Percentiles rank a stretch among this genome's conserved stretches.
phyloP scores from a whole-genome alignment of 1,140 invertebrate genomes.

The Cataglyphis hispanica region DNA sequence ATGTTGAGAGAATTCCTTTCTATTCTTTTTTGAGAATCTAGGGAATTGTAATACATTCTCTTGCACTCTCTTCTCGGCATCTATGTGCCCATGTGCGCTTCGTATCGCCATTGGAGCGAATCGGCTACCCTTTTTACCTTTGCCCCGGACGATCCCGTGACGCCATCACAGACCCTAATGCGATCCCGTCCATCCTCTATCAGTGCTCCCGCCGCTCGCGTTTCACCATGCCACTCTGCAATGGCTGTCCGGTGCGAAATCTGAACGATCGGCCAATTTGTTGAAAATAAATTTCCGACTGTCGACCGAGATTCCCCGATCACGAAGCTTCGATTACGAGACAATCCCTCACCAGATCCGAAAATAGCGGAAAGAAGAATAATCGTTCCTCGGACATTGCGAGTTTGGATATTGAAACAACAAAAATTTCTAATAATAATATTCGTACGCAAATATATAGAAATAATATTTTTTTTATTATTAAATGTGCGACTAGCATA shows the following conservation, averaged over 20 bases:
- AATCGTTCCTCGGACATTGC: conserved; percentile 19
- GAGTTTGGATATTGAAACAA: conserved; percentile 1
- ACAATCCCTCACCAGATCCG: conserved; percentile 1
- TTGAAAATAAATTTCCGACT: conserved; percentile 63
- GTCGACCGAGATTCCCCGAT: conserved; percentile 53
- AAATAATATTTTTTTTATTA: background rate
- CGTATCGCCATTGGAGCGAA: conserved; percentile 6
- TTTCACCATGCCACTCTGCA: conserved; percentile 43
- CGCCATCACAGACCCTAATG: conserved; percentile 58
- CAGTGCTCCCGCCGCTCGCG: conserved; percentile 14
- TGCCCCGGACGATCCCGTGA: conserved; percentile 1
- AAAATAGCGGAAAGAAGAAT: conserved; percentile 31
- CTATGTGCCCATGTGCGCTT: conserved; percentile 5
- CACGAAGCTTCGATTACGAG: conserved; percentile 52
- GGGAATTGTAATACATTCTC: conserved; percentile 10
- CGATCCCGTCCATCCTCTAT: conserved; percentile 60
- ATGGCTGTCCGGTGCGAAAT: conserved; percentile 62
- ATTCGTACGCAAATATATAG: background rate
- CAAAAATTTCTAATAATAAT: conserved; percentile 22
- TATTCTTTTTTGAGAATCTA: conserved; percentile 3
- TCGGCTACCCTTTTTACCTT: conserved; percentile 48
- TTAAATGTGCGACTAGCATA: background rate
- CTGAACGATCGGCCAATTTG: conserved; percentile 59
- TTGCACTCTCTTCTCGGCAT: background rate
- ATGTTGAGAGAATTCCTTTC: background rate